These are phyloP conservation scores for Falco novaeseelandiae DNA, from an alignment of 2,797 vertebrate genomes.

Conservation along the genomic window DNA sequence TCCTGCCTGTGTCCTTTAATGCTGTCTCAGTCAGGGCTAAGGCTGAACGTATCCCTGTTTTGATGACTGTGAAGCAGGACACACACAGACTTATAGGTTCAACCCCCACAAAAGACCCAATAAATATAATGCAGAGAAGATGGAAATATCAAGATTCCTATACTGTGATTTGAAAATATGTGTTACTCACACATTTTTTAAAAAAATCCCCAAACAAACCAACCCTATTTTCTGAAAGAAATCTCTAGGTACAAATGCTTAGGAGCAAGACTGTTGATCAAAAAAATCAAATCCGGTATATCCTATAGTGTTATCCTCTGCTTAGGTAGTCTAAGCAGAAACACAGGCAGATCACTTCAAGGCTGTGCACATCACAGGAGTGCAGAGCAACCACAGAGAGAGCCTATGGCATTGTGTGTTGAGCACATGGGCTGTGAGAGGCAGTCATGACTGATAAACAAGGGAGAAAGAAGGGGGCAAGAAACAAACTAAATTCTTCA, in stretches of 20 bases:
- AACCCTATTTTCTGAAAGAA: background rate
- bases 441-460: background rate
- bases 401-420: background rate
- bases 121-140: background rate
- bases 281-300: background rate
- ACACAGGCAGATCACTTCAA: background rate
- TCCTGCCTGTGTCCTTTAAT: background rate
- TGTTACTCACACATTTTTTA: background rate
- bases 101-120: background rate
- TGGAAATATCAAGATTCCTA: background rate
- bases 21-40: background rate
- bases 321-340: background rate
- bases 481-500: background rate
- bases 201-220: accelerated
- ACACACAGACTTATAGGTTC: background rate
- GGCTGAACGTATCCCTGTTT: background rate
- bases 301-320: background rate
- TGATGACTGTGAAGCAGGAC: background rate
- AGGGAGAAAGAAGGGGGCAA: background rate
- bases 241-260: background rate
- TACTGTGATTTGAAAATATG: background rate
- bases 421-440: background rate
- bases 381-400: background rate
- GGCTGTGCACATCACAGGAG: background rate
- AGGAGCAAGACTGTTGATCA: accelerated